Evolutionary conservation across 2,888 invertebrate species (phyloP).

Genomic region (Omphaloscelis lunosa): DNA sequence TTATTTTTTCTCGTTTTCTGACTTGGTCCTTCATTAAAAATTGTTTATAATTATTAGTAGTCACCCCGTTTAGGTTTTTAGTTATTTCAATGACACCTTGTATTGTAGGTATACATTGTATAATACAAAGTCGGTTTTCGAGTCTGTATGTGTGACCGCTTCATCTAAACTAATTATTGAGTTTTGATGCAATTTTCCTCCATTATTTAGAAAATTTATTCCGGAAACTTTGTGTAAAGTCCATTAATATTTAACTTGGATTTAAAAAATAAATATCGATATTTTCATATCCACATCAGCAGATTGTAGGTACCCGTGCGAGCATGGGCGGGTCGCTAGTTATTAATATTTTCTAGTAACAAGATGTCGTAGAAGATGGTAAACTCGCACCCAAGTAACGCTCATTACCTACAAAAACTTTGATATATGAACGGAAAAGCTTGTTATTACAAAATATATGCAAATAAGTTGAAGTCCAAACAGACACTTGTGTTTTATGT

Average conservation of each 20-base stretch:
- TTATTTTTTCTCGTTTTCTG: neutral
- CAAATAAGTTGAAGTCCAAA: conserved; percentile 29
- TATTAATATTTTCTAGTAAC: conserved; percentile 17
- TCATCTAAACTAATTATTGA: neutral
- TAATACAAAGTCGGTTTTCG: too few species aligned
- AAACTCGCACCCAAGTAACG: neutral
- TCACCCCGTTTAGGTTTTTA: neutral
- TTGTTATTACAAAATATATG: conserved; percentile 32
- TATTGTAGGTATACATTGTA: neutral
- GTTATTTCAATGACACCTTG: neutral
- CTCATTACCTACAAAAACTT: conserved; percentile 6
- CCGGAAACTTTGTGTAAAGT: neutral
- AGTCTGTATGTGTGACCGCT: too few species aligned
- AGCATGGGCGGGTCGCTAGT: neutral
- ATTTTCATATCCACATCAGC: neutral
- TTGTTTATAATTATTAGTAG: neutral
- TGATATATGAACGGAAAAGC: conserved; percentile 21
- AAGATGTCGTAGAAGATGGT: conserved; percentile 12
- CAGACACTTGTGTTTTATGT: conserved; percentile 49
- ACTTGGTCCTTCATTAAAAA: neutral
- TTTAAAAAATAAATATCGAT: neutral
- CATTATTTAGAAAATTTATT: neutral
- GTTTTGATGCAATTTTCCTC: neutral
- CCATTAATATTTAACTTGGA: too few species aligned
- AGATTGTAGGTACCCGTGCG: too few species aligned